Evolutionary conservation across 2,113 vertebrate species (phyloP).

Genomic region (Candoia aspera): DNA sequence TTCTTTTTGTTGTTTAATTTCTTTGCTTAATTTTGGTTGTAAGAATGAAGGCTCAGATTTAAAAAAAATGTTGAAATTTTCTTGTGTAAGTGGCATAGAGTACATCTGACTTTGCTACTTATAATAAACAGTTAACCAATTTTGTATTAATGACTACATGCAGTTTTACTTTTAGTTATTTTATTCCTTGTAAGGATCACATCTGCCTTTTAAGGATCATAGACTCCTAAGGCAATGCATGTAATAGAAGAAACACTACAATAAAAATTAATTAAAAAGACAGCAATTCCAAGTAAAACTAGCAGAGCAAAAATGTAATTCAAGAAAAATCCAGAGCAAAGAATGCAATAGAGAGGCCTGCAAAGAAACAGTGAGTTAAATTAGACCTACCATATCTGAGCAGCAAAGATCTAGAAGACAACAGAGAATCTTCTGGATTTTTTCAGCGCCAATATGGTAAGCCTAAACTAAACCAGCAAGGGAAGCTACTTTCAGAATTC

Average conservation of each 20-base stretch:
- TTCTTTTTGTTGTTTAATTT: background rate
- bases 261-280: background rate
- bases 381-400: background rate
- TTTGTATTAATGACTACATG: background rate
- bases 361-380: background rate
- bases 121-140: background rate
- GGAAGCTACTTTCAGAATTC: background rate
- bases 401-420: background rate
- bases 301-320: background rate
- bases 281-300: background rate
- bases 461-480: background rate
- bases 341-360: background rate
- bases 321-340: background rate
- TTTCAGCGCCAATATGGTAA: background rate
- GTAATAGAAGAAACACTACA: background rate
- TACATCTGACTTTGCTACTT: background rate
- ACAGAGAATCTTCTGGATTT: background rate
- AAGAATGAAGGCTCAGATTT: background rate
- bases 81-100: background rate
- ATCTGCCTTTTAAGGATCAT: background rate
- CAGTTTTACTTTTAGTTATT: background rate
- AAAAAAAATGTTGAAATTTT: background rate
- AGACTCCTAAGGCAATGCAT: background rate
- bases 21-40: background rate
- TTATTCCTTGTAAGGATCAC: background rate